Base-by-base conservation (phyloP, 2,888 invertebrate species). In the Philhelius pedissequus region DNA sequence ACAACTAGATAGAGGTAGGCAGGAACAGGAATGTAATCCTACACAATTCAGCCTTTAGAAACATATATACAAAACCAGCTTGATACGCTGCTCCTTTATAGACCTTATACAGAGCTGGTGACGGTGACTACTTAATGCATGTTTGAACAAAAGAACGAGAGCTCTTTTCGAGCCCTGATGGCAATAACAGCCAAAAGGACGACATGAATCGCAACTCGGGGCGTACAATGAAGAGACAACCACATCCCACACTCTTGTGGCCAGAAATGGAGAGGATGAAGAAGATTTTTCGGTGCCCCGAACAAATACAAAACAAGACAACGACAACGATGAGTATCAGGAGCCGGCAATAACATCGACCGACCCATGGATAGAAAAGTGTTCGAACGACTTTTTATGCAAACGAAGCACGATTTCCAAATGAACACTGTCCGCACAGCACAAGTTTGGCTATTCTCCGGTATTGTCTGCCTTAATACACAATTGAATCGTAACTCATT, bases 351-450 rank as follows among this genome's bases (percentile, higher is more conserved):
- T 77, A 82, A 73, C 43, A 50, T 54, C 73, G 45, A 20, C 60
- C 32, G 73, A 13, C 18, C 77, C 40, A 70, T 6, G 22, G 40
- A 43, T 7, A 54, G 15, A n/a, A 43, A 7, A 62, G 62, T 43
- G 40, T 62, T 30, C 62, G 70, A 66, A 75, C 64, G 66, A 70
- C 62, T 74, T 79, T n/a, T 79, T 84, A 84, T 84, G 84, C 84
- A 84, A 84, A 84, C 84, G 80, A 80, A 56, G 80, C 84, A 84
- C 84, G 84, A 84, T 80, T 75, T 76, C 71, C 66, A 75, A 84
- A 84, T 80, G 80, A 80, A 84, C 80, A 80, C 66, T 77, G 73
- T 82, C 73, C 73, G 25, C 48, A 22, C 27, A 18, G 54, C 32
- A 30, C 54, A 71, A 84, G 75, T 69, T 74, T 43, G 58, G 40